These are phyloP conservation scores for Caenorhabditis auriculariae DNA, from an alignment of 2,888 invertebrate species.

Conservation along the genomic window DNA sequence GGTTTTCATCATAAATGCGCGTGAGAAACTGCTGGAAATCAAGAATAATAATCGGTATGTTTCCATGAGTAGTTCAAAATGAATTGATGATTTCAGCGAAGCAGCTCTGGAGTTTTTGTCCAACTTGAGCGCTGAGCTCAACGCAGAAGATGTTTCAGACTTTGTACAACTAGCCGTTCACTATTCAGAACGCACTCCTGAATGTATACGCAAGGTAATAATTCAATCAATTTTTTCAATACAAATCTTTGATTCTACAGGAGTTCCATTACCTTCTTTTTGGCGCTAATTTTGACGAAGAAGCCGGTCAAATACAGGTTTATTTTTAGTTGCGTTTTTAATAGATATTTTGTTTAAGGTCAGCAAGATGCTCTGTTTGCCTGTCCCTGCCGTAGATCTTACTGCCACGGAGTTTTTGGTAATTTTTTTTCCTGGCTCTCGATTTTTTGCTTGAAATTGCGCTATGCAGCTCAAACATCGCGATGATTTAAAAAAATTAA, in stretches of 20 bases:
- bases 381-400: constrained; percentile 75
- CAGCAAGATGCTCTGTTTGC: constrained; percentile 78
- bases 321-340: not conserved
- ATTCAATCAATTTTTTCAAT: not conserved
- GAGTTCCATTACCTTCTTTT: constrained; percentile 68
- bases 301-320: constrained; percentile 46
- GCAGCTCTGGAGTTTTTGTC: constrained; percentile 25
- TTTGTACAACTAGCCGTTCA: constrained; percentile 95
- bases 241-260: constrained; percentile 55
- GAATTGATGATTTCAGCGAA: constrained; percentile 16
- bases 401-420: constrained; percentile 28
- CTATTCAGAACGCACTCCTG: constrained; percentile 81
- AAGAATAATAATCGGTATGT: constrained; percentile 11
- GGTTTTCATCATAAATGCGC: constrained; percentile 91
- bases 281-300: constrained; percentile 63
- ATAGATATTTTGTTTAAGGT: not conserved
- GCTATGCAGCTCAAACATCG: too few relatives aligned
- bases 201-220: constrained; percentile 32
- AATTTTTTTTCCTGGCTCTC: not conserved
- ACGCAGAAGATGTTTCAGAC: constrained; percentile 91
- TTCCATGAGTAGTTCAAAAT: not conserved
- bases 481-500: too few relatives aligned
- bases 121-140: constrained; percentile 72
- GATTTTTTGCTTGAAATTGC: too few relatives aligned
- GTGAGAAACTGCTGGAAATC: constrained; percentile 62